Base-by-base conservation (phyloP, 2,113 vertebrate species). In the Apeltes quadracus region DNA sequence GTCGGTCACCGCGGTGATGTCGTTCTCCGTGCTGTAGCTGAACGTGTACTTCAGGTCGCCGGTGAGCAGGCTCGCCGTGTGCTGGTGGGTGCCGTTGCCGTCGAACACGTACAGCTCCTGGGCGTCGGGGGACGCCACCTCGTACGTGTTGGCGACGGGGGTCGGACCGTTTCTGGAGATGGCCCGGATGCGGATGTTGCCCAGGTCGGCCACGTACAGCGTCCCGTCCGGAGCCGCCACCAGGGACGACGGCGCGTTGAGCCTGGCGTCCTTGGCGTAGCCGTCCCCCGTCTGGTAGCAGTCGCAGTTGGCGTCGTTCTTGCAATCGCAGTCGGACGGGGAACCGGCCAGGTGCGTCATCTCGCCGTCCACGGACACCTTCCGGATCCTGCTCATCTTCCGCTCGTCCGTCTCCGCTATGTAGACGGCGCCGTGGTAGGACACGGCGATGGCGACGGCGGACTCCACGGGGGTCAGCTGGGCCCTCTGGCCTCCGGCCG, bases 31-130 rank as follows among this genome's bases (percentile, higher is more conserved):
- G 81, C 96, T 98, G 87, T 99, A 99, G 94, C 96, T 98, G 32
- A 99, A 98, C 23, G 96, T 98, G 83, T 95, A 98, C 34, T 97
- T 94, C 72, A 95, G 93, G 78, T 99, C 98, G 0, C 96, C 97
- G 0, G 97, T 99, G 88, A 99, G 95, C 32, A 99, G 88, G 74
- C 95, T 98, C n/a, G 96, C 91, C 0, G 98, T 99, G 74, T 96
- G 96, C 66, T 97, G 97, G 93, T 99, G 98, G 2, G 96, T 98
- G 3, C 98, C 98, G 0, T 99, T 99, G 77, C 93, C 83, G 90
- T 98, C 97, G 22, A 99, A 99, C 87, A 98, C 93, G n/a, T 99
- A 99, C 36, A 99, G 94, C 58, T 99, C 98, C 83, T 99, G 97
- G 41, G 96, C 95, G 7, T 95, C 93, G 0, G 97, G 95, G 4